These are phyloP conservation scores for Potorous gilbertii DNA, from an alignment of 2,797 vertebrate genomes.

Conservation along the genomic window DNA sequence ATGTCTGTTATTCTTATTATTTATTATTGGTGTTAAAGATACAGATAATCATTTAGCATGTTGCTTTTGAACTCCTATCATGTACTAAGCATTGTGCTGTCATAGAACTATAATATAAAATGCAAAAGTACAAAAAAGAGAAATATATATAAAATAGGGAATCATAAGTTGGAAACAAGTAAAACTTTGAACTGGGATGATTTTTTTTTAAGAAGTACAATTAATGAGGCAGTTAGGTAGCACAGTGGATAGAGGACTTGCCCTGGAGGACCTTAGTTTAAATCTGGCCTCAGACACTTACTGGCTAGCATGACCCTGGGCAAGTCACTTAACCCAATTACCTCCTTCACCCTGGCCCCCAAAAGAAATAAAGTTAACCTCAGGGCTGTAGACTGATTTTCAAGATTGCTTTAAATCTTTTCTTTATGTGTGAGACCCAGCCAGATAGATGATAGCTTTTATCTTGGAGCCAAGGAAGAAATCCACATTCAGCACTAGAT, in stretches of 20 bases:
- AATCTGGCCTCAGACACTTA: background rate
- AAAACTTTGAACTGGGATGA: background rate
- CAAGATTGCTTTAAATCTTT: background rate
- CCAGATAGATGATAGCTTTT: background rate
- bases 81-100: no score
- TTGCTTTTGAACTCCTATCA: no score
- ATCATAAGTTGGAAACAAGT: no score
- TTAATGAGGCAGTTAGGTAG: background rate
- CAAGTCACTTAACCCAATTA: background rate
- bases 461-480: background rate
- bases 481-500: background rate
- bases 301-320: background rate
- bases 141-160: no score
- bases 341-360: no score
- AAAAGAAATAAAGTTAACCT: background rate
- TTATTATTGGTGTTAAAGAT: no score
- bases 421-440: background rate
- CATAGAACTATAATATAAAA: no score
- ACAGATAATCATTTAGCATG: no score
- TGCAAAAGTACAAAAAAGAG: no score
- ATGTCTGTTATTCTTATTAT: no score
- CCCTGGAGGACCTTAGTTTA: background rate
- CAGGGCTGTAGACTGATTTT: background rate
- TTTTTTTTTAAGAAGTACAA: background rate
- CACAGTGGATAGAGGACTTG: background rate